phyloP scores from a whole-genome alignment of 2,113 vertebrate species.

The Microcebus tavaratra region DNA sequence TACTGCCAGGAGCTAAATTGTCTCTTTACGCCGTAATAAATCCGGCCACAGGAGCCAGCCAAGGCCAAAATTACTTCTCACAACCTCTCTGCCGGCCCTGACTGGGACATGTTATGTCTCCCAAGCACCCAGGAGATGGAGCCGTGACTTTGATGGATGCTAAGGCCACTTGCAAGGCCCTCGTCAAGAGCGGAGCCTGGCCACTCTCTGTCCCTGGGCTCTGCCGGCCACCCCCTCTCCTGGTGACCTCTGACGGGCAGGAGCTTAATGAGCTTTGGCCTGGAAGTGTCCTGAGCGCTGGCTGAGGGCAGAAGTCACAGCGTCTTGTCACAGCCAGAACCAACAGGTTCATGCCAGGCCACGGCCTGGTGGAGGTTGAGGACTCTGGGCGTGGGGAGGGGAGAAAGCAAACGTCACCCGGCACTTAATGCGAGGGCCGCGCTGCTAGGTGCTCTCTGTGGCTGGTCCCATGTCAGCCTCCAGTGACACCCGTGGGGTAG shows the following conservation, averaged over 20 bases:
- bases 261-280: neutral
- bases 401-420: fast-evolving
- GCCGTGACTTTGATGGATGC: neutral
- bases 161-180: neutral
- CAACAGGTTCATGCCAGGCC: neutral
- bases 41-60: neutral
- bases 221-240: neutral
- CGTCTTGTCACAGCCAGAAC: fast-evolving
- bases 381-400: fast-evolving
- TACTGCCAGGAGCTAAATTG: neutral
- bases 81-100: neutral
- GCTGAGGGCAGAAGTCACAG: neutral
- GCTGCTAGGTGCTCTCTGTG: neutral
- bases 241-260: neutral
- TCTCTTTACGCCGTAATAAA: neutral
- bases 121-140: neutral
- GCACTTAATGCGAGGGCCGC: fast-evolving
- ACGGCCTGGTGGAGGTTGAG: fast-evolving
- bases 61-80: neutral
- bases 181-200: neutral
- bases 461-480: neutral
- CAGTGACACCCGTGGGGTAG: neutral
- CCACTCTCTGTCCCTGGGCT: neutral
- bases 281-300: neutral
- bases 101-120: neutral